Percentiles rank a stretch among this genome's conserved stretches.
Conservation (phyloP, 2,888 invertebrate species). For the Ormyrus thymus region DNA sequence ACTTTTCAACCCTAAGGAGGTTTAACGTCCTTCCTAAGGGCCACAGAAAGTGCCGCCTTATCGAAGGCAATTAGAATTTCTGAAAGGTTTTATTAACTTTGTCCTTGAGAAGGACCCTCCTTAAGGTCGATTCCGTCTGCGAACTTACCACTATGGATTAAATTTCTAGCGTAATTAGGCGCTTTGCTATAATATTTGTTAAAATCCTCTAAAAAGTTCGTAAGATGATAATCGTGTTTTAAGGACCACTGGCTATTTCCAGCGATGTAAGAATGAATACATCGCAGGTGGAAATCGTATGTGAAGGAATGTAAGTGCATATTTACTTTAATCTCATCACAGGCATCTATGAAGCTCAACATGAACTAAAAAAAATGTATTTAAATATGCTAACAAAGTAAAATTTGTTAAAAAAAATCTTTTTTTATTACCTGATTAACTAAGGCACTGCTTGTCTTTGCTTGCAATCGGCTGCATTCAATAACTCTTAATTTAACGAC, state of each 20-base stretch:
- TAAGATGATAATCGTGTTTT: constrained; percentile 82
- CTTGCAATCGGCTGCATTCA: constrained; percentile 80
- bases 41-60: no score
- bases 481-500: constrained; percentile 81
- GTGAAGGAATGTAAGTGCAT: constrained; percentile 87
- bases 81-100: no score
- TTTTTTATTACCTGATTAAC: constrained; percentile 76
- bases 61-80: no score
- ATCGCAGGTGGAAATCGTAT: constrained; percentile 85
- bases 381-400: not conserved
- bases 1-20: no score
- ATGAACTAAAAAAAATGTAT: constrained; percentile 75
- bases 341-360: constrained; percentile 80
- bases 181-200: constrained; percentile 86
- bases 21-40: no score
- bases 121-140: no score
- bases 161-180: constrained; percentile 85
- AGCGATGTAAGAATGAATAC: constrained; percentile 81
- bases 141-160: constrained; percentile 80
- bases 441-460: constrained; percentile 76
- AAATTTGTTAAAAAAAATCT: not conserved
- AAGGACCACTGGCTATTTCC: constrained; percentile 76
- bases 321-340: constrained; percentile 82
- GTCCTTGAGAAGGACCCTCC: no score
- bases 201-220: constrained; percentile 85